Percentiles rank a stretch among this genome's conserved stretches.
These are phyloP conservation scores for Gymnocheta viridis DNA, from an alignment of 2,888 invertebrate species.

Conservation along the genomic window DNA sequence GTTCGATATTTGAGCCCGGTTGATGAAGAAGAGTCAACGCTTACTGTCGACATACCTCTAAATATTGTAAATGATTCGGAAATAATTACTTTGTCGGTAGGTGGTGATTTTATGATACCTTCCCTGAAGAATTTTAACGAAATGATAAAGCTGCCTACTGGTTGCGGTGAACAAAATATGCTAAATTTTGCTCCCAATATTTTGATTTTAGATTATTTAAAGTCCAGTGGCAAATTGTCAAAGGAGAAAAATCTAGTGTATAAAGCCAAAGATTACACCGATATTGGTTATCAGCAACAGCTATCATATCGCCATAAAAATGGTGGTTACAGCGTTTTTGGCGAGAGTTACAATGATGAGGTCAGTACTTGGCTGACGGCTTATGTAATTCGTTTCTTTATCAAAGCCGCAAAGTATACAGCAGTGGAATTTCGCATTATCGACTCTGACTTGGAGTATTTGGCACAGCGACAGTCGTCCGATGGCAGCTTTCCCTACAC, in stretches of 20 bases:
- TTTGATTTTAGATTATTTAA: conserved; percentile 85
- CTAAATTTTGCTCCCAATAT: conserved; percentile 86
- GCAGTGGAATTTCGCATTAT: conserved; percentile 86
- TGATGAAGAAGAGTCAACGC: background rate
- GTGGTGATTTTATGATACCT: conserved; percentile 83
- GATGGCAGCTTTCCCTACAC: conserved; percentile 43
- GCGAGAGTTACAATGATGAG: conserved; percentile 83
- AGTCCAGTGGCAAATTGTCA: conserved; percentile 77
- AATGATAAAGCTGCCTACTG: conserved; percentile 85
- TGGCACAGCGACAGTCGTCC: conserved; percentile 86
- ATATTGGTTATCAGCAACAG: conserved; percentile 88
- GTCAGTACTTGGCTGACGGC: conserved; percentile 92
- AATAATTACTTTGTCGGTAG: conserved; percentile 83
- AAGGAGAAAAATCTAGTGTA: conserved; percentile 61
- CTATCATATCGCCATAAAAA: conserved; percentile 87
- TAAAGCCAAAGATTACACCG: conserved; percentile 81
- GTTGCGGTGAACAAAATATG: conserved; percentile 89
- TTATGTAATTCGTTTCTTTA: conserved; percentile 90
- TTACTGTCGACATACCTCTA: conserved; percentile 84
- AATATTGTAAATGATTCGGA: conserved; percentile 84
- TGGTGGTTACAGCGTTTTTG: conserved; percentile 91
- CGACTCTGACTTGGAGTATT: conserved; percentile 86
- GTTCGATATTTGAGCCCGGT: conserved; percentile 1
- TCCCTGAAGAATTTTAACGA: conserved; percentile 84
- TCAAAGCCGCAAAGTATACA: conserved; percentile 87